Base-by-base conservation (phyloP, 2,113 vertebrate species). In the Capra hircus region DNA sequence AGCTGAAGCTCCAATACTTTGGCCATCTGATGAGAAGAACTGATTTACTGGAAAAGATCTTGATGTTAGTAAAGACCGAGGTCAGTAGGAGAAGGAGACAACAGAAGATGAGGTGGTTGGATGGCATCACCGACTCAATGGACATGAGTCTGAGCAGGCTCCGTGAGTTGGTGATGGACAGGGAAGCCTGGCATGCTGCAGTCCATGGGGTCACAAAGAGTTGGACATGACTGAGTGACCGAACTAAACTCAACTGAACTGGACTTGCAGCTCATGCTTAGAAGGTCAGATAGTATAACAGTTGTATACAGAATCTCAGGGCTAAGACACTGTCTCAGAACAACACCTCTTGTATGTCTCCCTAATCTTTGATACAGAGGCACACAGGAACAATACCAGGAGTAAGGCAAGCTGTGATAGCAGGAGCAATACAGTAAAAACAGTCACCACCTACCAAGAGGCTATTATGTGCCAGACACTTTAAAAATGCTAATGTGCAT, bases 91-190 rank as follows among this genome's bases (percentile, higher is more conserved):
- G n/a, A 36, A 71, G 64, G 64, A 2, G 5, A 71, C 4, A 12
- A 40, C 19, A 40, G n/a, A 40, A 36, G 67, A 71, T 71, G 19
- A 36, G 67, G 12, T 23, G 19, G 67, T 12, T 40, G 19, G 67
- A 71, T 71, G 19, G 19, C n/a, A 36, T 71, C 67, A 71, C 19
- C 1, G 5, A 71, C n/a, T 71, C 67, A 23, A 6, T 71, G n/a
- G 19, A 71, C 1, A 40, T 71, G 67, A 71, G n/a, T 71, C 36
- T 71, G 67, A 71, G 67, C 19, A 71, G 2, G n/a, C 2, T 71
- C 67, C 0, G 0, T 0, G 19, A 71, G 10, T 12, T 71, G n/a
- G 2, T 40, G 9, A 71, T 12, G n/a, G n/a, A 40, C 19, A 71
- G 19, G 5, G 19, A 71, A 71, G 67, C 67, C 67, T 23, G 67